phyloP scores from a whole-genome alignment of 1,140 invertebrate genomes.

The Nautilus pompilius region DNA sequence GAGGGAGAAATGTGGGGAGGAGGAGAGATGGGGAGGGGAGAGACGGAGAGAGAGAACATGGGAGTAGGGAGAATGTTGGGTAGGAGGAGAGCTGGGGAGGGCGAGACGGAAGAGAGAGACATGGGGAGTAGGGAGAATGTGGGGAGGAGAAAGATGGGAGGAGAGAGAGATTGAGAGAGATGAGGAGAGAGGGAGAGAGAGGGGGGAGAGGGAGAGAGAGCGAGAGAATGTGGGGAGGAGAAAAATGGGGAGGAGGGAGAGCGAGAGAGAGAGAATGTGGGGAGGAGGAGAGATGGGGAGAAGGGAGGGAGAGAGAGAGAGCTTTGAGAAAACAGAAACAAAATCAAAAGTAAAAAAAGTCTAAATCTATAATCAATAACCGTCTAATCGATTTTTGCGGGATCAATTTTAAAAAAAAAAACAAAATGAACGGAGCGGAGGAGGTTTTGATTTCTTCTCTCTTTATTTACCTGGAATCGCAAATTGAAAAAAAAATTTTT shows the following conservation, averaged over 20 bases:
- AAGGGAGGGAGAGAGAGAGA: neutral
- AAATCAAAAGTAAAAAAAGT: too few relatives aligned
- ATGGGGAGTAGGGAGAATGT: neutral
- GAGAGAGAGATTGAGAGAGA: neutral
- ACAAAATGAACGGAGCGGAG: too few relatives aligned
- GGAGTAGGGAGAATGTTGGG: neutral
- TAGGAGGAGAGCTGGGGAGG: slow-evolving; percentile 3
- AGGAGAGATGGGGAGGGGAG: neutral
- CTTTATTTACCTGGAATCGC: too few relatives aligned
- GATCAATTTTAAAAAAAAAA: too few relatives aligned
- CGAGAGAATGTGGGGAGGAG: neutral
- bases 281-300: neutral
- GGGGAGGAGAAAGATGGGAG: neutral
- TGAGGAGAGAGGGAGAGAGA: slow-evolving; percentile 1
- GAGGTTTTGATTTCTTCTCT: too few relatives aligned
- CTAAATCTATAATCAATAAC: too few relatives aligned
- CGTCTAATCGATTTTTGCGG: too few relatives aligned
- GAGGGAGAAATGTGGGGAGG: neutral
- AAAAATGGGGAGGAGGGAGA: neutral
- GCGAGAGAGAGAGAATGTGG: neutral
- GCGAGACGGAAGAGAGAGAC: neutral
- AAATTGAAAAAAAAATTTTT: too few relatives aligned
- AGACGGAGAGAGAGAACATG: neutral
- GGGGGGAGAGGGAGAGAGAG: neutral
- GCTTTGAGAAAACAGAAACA: too few relatives aligned